phyloP scores from a whole-genome alignment of 2,113 vertebrate genomes.

The Madoqua kirkii region DNA sequence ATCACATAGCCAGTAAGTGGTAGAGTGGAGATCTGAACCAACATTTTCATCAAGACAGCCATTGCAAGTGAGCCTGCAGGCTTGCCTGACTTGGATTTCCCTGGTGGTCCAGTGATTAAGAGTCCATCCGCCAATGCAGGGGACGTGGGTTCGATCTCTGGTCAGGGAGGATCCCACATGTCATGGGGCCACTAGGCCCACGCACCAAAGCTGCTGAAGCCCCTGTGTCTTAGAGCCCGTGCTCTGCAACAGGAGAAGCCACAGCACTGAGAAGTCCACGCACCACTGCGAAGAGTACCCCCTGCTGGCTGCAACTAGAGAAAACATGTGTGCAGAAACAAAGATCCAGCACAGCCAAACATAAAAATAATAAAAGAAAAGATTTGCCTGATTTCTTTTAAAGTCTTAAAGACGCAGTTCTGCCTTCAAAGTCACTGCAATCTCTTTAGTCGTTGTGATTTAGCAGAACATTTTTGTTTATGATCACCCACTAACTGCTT shows the following conservation, averaged over 20 bases:
- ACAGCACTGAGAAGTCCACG: not conserved
- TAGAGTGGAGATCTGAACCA: not conserved
- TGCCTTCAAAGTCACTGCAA: not conserved
- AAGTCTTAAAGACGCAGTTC: not conserved
- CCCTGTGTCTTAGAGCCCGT: not conserved
- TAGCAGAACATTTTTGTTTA: not conserved
- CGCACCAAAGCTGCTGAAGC: not conserved
- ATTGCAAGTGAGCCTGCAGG: too few relatives aligned
- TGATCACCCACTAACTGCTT: not conserved
- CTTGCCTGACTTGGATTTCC: not conserved
- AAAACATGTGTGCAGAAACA: not conserved
- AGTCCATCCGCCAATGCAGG: not conserved
- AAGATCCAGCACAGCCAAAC: not conserved
- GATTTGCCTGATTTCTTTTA: not conserved
- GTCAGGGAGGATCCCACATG: not conserved
- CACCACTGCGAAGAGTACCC: not conserved
- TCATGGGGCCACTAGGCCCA: not conserved
- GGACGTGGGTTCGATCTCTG: not conserved
- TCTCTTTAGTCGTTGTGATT: not conserved
- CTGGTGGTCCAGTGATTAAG: not conserved
- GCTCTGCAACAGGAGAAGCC: not conserved
- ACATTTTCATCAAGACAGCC: not conserved
- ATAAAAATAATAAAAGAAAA: not conserved
- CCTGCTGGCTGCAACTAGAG: not conserved
- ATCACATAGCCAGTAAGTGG: not conserved